Conservation (phyloP, 2,797 vertebrate genomes). For the Amazonetta brasiliensis region DNA sequence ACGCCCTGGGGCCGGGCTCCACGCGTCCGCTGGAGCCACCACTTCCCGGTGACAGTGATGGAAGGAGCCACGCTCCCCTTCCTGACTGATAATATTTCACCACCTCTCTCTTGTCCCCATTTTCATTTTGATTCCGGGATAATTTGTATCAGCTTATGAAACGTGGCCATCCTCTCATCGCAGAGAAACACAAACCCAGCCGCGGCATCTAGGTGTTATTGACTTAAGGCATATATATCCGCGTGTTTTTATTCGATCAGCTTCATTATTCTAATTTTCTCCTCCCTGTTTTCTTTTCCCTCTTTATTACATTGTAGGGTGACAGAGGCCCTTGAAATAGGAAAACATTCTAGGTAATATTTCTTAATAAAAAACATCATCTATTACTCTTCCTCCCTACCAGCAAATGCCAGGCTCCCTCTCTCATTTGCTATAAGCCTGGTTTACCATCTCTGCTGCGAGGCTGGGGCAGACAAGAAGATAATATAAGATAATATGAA, state of each 20-base stretch:
- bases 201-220: not conserved
- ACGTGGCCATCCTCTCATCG: slow-evolving; percentile 45
- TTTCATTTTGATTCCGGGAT: slow-evolving; percentile 56
- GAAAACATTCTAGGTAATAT: slow-evolving; percentile 61
- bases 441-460: not conserved
- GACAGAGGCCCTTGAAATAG: slow-evolving; percentile 48
- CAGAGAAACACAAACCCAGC: slow-evolving; percentile 3
- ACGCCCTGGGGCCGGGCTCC: not conserved
- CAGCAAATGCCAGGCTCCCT: slow-evolving; percentile 32
- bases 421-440: slow-evolving; percentile 1
- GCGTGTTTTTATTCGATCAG: slow-evolving; percentile 24
- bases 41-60: not conserved
- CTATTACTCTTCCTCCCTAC: slow-evolving; percentile 69
- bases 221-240: slow-evolving; percentile 11
- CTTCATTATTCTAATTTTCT: slow-evolving; percentile 63
- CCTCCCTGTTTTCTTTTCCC: not conserved
- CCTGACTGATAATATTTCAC: slow-evolving; percentile 57
- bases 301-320: slow-evolving; percentile 60
- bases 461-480: not conserved
- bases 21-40: rapidly evolving
- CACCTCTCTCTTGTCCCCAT: slow-evolving; percentile 20
- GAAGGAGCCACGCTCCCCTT: not conserved
- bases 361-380: slow-evolving; percentile 77
- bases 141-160: slow-evolving; percentile 55
- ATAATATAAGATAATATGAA: too few species aligned